These are phyloP conservation scores for Paratilapia polleni DNA, from an alignment of 2,113 vertebrate genomes.

Conservation along the genomic window DNA sequence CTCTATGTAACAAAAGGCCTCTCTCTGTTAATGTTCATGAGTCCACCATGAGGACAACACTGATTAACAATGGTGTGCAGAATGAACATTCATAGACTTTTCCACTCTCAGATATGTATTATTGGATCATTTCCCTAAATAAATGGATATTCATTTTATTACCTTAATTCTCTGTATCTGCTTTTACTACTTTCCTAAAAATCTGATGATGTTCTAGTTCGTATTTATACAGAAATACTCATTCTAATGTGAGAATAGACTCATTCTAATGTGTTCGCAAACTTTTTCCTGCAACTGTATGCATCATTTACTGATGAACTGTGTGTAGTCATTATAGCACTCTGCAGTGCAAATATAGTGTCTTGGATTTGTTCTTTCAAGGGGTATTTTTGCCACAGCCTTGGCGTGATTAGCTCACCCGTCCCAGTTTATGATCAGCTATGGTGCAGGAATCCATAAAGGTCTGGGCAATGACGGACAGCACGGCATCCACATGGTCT, in stretches of 20 bases:
- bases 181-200: neutral
- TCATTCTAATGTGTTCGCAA: too few relatives aligned
- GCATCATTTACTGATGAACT: too few relatives aligned
- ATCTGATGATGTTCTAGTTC: too few relatives aligned
- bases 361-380: neutral
- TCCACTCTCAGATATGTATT: too few relatives aligned
- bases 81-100: too few relatives aligned
- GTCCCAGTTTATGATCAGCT: constrained; percentile 95
- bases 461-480: constrained; percentile 96
- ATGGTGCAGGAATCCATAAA: constrained; percentile 99
- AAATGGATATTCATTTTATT: too few relatives aligned
- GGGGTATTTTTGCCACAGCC: neutral
- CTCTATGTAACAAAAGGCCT: neutral
- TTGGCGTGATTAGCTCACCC: constrained; percentile 79
- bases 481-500: constrained; percentile 92
- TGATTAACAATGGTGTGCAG: neutral
- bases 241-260: too few relatives aligned
- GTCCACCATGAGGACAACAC: neutral
- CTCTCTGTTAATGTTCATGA: neutral
- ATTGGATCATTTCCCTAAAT: too few relatives aligned
- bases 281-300: too few relatives aligned
- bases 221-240: too few relatives aligned
- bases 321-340: neutral
- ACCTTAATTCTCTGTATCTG: neutral
- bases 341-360: neutral